Conservation (phyloP, 2,797 vertebrate species). For the Microctenopoma lineatum region DNA sequence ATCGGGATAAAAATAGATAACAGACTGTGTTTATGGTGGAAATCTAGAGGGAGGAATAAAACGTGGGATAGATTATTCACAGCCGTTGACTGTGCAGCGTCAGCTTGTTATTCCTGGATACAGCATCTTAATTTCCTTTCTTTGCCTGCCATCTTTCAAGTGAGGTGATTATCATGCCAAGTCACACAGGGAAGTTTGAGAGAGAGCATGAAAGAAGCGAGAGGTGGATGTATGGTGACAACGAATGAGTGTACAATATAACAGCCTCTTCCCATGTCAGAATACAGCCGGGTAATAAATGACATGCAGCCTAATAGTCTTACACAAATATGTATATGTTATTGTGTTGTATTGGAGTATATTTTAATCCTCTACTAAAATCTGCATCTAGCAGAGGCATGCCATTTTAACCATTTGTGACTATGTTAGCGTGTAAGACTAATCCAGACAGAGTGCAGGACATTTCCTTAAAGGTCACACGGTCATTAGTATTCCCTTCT, state of each 20-base stretch:
- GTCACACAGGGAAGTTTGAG: conserved; percentile 56
- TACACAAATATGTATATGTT: neutral
- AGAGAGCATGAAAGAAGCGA: conserved; percentile 35
- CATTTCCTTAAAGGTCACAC: neutral
- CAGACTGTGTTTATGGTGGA: conserved; percentile 20
- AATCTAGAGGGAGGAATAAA: conserved; percentile 60
- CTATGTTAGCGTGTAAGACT: no score
- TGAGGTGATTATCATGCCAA: conserved; percentile 60
- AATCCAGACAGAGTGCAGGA: no score
- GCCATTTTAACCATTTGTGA: no score
- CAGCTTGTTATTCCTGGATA: conserved; percentile 74
- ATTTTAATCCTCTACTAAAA: neutral
- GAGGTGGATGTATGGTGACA: conserved; percentile 36
- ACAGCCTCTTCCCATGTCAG: neutral
- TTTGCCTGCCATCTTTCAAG: conserved; percentile 54
- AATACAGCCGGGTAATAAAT: conserved; percentile 2
- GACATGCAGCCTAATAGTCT: neutral
- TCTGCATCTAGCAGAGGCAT: neutral
- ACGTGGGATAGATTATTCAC: conserved; percentile 60
- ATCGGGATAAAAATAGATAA: conserved; percentile 42
- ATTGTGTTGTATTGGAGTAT: no score
- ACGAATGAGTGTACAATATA: conserved; percentile 41
- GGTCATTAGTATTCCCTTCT: neutral
- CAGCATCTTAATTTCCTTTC: conserved; percentile 55
- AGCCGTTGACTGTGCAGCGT: conserved; percentile 57